Conservation (phyloP, 1,140 invertebrate species). For the Drosophila virilis region DNA sequence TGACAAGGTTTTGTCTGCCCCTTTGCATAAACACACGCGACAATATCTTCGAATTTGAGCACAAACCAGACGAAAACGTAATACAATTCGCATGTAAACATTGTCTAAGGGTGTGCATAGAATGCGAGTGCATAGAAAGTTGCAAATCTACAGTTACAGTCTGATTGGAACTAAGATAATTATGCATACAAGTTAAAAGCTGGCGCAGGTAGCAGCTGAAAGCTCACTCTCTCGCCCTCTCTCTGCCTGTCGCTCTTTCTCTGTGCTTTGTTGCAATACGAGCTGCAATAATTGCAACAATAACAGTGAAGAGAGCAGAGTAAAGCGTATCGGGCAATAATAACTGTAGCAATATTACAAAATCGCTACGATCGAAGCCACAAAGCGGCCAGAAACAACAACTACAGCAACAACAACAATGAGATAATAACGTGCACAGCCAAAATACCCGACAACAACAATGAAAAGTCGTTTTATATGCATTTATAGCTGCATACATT, state of each 20-base stretch:
- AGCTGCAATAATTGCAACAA: conserved; percentile 73
- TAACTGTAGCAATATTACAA: conserved; percentile 77
- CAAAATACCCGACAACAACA: conserved; percentile 36
- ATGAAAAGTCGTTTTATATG: conserved; percentile 31
- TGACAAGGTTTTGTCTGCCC: conserved; percentile 35
- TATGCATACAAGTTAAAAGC: conserved; percentile 51
- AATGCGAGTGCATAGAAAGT: conserved; percentile 66
- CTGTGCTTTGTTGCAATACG: conserved; percentile 66
- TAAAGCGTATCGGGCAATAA: conserved; percentile 70
- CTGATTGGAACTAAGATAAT: conserved; percentile 37
- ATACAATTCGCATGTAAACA: conserved; percentile 18
- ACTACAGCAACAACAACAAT: conserved; percentile 41
- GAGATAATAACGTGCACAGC: conserved; percentile 53
- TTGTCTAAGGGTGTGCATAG: conserved; percentile 39
- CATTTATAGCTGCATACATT: conserved; percentile 19
- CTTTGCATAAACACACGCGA: background rate
- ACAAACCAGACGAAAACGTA: background rate
- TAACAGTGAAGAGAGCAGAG: conserved; percentile 59
- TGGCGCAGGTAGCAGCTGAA: conserved; percentile 20
- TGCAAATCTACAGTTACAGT: conserved; percentile 48
- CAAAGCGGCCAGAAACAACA: conserved; percentile 26
- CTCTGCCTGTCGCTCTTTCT: conserved; percentile 31
- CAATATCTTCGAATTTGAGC: background rate
- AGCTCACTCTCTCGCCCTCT: conserved; percentile 20
- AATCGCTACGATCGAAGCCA: conserved; percentile 60